Conservation (phyloP, 2,113 vertebrate species). For the Ammospiza caudacuta region DNA sequence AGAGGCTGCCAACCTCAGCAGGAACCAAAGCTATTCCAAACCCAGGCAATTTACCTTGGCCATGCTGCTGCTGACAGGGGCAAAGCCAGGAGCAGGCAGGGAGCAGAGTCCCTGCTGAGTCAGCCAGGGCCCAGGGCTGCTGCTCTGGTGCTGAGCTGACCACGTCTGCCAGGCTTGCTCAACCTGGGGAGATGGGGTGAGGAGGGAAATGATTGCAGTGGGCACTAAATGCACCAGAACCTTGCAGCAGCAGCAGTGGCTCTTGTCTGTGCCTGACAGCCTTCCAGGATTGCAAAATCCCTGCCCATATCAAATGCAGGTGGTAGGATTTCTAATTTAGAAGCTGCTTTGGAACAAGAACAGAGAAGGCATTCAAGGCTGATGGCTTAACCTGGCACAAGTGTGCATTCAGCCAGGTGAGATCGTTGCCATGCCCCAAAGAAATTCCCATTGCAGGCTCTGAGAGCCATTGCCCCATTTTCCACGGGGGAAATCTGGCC, state of each 20-base stretch:
- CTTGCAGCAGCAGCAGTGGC: not conserved
- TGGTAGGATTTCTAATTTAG: conserved; percentile 21
- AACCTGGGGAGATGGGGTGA: not conserved
- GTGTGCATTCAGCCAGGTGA: not conserved
- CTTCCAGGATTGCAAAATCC: conserved; percentile 37
- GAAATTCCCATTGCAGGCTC: not conserved
- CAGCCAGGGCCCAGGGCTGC: not conserved
- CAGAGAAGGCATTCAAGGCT: conserved; percentile 1
- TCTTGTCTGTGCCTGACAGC: not conserved
- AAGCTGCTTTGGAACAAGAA: not conserved
- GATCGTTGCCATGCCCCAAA: not conserved
- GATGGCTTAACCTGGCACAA: not conserved
- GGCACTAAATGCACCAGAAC: not conserved
- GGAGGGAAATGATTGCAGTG: not conserved
- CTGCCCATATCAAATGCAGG: not conserved
- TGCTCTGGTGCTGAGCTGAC: not conserved
- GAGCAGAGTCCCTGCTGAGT: conserved; percentile 2
- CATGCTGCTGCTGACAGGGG: not conserved
- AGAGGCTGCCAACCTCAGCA: not conserved
- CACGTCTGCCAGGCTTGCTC: not conserved
- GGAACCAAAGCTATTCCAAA: not conserved
- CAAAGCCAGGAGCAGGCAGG: not conserved
- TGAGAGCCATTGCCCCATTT: fast-evolving
- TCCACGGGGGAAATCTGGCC: not conserved
- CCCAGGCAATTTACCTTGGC: not conserved